Evolutionary conservation across 2,888 invertebrate genomes (phyloP).

Genomic region (Pollenia griseotomentosa): DNA sequence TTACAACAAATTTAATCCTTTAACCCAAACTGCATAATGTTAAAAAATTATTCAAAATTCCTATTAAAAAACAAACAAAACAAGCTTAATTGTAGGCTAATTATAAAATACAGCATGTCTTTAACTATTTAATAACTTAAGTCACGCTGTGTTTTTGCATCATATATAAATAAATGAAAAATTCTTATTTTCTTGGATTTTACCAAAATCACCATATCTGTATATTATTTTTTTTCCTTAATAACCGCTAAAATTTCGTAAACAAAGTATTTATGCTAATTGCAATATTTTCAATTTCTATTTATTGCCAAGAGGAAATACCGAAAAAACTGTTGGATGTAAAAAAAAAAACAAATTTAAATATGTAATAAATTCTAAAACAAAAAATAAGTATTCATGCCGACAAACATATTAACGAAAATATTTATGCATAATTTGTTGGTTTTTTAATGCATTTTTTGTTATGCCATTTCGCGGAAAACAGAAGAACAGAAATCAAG

Average conservation of each 20-base stretch:
- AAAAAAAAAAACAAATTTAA: slow-evolving; percentile 14
- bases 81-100: background rate
- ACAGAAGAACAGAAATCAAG: slow-evolving; percentile 52
- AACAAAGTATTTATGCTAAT: slow-evolving; percentile 51
- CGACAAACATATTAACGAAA: slow-evolving; percentile 54
- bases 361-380: slow-evolving; percentile 62
- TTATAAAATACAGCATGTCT: slow-evolving; percentile 11
- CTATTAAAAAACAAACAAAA: background rate
- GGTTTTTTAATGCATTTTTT: background rate
- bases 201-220: background rate
- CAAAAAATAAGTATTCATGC: slow-evolving; percentile 18
- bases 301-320: slow-evolving; percentile 66
- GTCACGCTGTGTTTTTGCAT: slow-evolving; percentile 15
- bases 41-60: background rate
- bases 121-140: slow-evolving; percentile 21
- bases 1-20: too few relatives aligned
- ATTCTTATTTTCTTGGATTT: slow-evolving; percentile 8
- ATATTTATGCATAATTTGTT: slow-evolving; percentile 59
- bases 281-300: slow-evolving; percentile 61
- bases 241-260: slow-evolving; percentile 12
- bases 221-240: background rate
- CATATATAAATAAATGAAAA: background rate
- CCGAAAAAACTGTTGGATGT: background rate
- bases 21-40: too few relatives aligned
- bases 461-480: slow-evolving; percentile 30